These are phyloP conservation scores for Papilio elwesi DNA, from an alignment of 2,888 invertebrate genomes.

Conservation along the genomic window DNA sequence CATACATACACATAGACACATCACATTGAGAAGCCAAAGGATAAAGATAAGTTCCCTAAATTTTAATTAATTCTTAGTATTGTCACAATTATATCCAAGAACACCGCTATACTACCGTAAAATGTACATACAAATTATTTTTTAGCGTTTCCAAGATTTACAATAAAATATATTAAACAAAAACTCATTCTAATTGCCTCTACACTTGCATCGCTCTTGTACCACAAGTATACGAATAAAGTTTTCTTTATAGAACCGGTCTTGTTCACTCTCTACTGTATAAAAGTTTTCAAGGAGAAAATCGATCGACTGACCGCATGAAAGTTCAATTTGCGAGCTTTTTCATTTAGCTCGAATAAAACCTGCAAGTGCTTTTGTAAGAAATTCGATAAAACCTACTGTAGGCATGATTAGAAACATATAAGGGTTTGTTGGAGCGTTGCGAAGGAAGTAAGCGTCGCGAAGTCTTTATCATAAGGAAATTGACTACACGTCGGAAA, in stretches of 20 bases:
- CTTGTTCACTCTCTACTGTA: background rate
- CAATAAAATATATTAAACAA: too few species aligned
- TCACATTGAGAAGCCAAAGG: too few species aligned
- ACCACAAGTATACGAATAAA: too few species aligned
- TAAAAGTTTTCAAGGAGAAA: constrained; percentile 9
- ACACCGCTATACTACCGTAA: too few species aligned
- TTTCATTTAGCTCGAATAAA: background rate
- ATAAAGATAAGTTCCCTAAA: too few species aligned
- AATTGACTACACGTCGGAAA: constrained; percentile 8
- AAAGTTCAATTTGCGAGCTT: constrained; percentile 4
- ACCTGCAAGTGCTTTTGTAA: background rate
- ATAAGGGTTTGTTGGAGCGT: background rate
- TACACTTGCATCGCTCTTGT: too few species aligned
- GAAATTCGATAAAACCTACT: background rate
- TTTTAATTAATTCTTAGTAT: too few species aligned
- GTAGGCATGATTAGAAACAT: constrained; percentile 2
- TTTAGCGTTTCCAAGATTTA: too few species aligned
- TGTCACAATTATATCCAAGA: too few species aligned
- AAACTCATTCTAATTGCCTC: too few species aligned
- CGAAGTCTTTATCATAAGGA: constrained; percentile 13
- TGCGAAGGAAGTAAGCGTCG: constrained; percentile 7
- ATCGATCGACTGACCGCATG: constrained; percentile 23
- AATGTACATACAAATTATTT: too few species aligned
- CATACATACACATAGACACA: too few species aligned
- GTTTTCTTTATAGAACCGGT: background rate